Percentiles rank a stretch among this genome's conserved stretches.
phyloP scores from a whole-genome alignment of 2,797 vertebrate species.

The Tokudaia tokunoshimensis region DNA sequence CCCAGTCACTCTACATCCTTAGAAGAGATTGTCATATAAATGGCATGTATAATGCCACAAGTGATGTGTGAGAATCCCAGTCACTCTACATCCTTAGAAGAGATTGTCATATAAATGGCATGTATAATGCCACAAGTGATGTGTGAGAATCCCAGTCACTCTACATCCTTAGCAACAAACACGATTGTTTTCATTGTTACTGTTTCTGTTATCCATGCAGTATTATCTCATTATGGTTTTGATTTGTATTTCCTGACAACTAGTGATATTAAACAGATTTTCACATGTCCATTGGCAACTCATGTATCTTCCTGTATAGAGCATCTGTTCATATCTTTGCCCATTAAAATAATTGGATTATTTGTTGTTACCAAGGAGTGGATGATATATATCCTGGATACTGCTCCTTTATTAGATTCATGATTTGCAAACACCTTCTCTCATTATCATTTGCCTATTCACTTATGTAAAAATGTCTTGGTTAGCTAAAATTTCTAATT shows the following conservation, averaged over 20 bases:
- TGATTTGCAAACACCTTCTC: neutral
- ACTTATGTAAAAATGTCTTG: neutral
- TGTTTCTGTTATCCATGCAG: neutral
- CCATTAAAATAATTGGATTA: neutral
- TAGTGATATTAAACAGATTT: conserved; percentile 6
- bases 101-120: neutral
- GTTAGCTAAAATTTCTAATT: neutral
- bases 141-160: neutral
- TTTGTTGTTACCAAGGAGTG: conserved; percentile 6
- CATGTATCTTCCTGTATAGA: neutral
- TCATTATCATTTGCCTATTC: neutral
- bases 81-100: no score
- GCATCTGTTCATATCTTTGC: neutral
- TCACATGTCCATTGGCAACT: conserved; percentile 3
- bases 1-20: no score
- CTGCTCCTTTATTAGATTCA: conserved; percentile 20
- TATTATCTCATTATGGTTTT: neutral
- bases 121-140: neutral
- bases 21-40: neutral
- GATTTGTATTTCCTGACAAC: neutral
- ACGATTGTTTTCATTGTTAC: neutral
- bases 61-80: no score
- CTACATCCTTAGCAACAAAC: neutral
- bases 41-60: no score
- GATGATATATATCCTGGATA: neutral